phyloP scores from a whole-genome alignment of 2,888 invertebrate genomes.

The Melipona beecheii region DNA sequence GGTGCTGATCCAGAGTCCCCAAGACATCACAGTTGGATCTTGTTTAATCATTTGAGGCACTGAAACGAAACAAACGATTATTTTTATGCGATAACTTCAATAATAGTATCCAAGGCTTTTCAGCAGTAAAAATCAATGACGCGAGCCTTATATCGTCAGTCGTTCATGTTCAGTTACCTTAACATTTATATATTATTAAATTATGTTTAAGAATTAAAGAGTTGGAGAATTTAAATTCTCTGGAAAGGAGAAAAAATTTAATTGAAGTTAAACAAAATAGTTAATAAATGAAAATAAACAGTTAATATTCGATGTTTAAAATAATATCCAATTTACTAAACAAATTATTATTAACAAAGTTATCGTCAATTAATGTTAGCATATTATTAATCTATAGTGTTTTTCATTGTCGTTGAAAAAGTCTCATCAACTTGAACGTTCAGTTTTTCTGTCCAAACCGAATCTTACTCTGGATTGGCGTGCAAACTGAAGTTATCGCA shows the following conservation, averaged over 20 bases:
- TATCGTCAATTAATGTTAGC: not conserved
- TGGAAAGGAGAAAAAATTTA: not conserved
- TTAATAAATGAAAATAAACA: not conserved
- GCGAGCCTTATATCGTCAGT: not conserved
- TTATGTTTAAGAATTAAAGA: not conserved
- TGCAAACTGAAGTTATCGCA: conserved; percentile 45
- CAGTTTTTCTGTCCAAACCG: not conserved
- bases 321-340: too few relatives aligned
- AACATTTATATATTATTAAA: not conserved
- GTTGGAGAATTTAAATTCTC: too few relatives aligned
- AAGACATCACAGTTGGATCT: conserved; percentile 88
- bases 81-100: conserved; percentile 1
- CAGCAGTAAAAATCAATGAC: conserved; percentile 9
- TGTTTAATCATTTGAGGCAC: conserved; percentile 87
- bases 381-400: not conserved
- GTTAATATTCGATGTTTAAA: too few relatives aligned
- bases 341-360: not conserved
- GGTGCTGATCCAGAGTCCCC: conserved; percentile 91
- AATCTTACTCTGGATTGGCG: conserved; percentile 26
- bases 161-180: not conserved
- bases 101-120: not conserved
- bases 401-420: not conserved
- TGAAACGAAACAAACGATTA: conserved; percentile 80
- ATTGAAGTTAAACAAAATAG: not conserved
- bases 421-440: not conserved